phyloP scores from a whole-genome alignment of 1,140 invertebrate species.

The Cylas formicarius region DNA sequence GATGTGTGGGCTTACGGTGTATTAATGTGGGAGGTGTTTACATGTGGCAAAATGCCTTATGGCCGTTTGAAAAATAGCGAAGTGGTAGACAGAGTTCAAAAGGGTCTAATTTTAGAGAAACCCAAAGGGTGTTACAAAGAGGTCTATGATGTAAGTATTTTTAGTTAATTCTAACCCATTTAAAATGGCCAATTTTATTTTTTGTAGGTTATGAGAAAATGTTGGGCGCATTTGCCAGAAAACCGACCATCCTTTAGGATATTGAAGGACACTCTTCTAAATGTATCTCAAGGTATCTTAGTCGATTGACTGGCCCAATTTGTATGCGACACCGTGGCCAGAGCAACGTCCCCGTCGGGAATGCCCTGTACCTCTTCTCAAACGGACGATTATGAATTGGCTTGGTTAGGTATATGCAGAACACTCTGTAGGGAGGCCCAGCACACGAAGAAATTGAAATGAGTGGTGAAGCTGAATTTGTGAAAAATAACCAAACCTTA shows the following conservation, averaged over 20 bases:
- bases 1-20: conserved; percentile 97
- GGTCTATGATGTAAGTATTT: conserved; percentile 73
- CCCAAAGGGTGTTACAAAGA: conserved; percentile 82
- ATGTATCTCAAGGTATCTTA: conserved; percentile 55
- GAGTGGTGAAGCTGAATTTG: too few relatives aligned
- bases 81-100: conserved; percentile 84
- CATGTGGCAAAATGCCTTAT: conserved; percentile 93
- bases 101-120: conserved; percentile 78
- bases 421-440: conserved; percentile 33
- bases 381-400: conserved; percentile 44
- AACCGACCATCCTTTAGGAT: conserved; percentile 75
- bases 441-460: conserved; percentile 13
- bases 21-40: conserved; percentile 94
- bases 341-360: conserved; percentile 41
- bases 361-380: conserved; percentile 41
- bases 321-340: conserved; percentile 35
- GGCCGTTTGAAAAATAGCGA: conserved; percentile 87
- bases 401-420: conserved; percentile 47
- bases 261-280: conserved; percentile 70
- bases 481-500: too few relatives aligned
- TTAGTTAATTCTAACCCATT: conserved; percentile 1
- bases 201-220: conserved; percentile 71
- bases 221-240: conserved; percentile 75
- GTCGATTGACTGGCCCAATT: conserved; percentile 42
- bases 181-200: conserved; percentile 9